phyloP scores from a whole-genome alignment of 2,888 invertebrate species.

The Vesta saturnalis region DNA sequence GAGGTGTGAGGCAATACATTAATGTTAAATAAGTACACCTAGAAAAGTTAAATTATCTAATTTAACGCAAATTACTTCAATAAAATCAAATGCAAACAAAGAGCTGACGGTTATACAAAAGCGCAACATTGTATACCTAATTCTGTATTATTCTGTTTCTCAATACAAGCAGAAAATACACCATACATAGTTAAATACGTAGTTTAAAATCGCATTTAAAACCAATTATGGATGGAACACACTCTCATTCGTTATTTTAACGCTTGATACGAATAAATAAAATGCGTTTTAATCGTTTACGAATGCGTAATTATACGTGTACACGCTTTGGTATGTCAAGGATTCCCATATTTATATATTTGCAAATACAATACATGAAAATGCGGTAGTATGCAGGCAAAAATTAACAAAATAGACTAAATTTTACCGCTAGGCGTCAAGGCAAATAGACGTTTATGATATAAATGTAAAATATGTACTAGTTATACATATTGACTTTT shows the following conservation, averaged over 20 bases:
- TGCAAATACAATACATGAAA: neutral
- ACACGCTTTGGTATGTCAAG: constrained; percentile 33
- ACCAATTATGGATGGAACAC: constrained; percentile 30
- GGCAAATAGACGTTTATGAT: constrained; percentile 34
- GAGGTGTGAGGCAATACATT: neutral
- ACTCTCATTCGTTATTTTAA: constrained; percentile 29
- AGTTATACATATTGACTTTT: constrained; percentile 46
- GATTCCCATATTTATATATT: constrained; percentile 18
- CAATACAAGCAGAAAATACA: constrained; percentile 27
- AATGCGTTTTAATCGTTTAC: constrained; percentile 25
- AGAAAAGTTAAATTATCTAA: constrained; percentile 15
- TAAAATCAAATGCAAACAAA: constrained; percentile 33
- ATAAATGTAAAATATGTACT: constrained; percentile 50
- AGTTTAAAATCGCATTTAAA: constrained; percentile 38
- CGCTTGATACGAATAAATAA: constrained; percentile 31
- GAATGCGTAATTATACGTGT: constrained; percentile 21
- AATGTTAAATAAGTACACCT: neutral
- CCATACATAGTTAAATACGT: constrained; percentile 29
- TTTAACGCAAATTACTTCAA: constrained; percentile 26
- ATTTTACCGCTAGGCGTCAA: constrained; percentile 35
- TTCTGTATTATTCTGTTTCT: constrained; percentile 25
- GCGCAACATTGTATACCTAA: constrained; percentile 27
- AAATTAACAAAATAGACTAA: constrained; percentile 28
- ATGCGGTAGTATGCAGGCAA: neutral
- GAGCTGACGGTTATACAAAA: constrained; percentile 21